Evolutionary conservation across 2,888 invertebrate genomes (phyloP).

Genomic region (Ryuthela nishihirai): DNA sequence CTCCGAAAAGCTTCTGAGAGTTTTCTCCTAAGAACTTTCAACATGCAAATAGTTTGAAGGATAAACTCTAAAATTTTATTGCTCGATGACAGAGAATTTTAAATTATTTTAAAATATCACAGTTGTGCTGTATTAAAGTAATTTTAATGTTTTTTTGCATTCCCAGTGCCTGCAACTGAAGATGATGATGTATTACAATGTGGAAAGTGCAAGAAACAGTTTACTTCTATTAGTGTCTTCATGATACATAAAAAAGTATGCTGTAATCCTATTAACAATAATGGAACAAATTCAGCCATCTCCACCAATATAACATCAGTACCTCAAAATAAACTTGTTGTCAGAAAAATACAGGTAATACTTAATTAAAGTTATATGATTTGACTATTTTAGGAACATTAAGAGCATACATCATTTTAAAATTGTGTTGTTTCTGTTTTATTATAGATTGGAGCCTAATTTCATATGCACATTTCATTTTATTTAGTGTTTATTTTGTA

Average conservation of each 20-base stretch:
- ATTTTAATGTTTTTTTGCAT: conserved; percentile 9
- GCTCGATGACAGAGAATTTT: too few relatives aligned
- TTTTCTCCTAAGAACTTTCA: too few relatives aligned
- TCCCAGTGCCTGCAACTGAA: conserved; percentile 49
- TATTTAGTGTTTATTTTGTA: too few relatives aligned
- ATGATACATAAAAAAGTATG: conserved; percentile 58
- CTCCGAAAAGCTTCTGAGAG: too few relatives aligned
- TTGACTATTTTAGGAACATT: too few relatives aligned
- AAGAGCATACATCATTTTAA: too few relatives aligned
- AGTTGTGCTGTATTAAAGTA: background rate
- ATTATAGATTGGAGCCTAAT: too few relatives aligned
- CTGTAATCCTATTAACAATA: conserved; percentile 2
- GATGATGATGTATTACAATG: conserved; percentile 68
- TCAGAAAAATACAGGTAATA: conserved; percentile 22
- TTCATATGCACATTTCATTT: too few relatives aligned
- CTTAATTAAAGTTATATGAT: background rate
- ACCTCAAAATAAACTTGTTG: conserved; percentile 19
- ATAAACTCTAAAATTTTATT: too few relatives aligned
- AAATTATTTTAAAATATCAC: background rate
- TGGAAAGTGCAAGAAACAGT: conserved; percentile 65
- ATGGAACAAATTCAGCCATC: conserved; percentile 5
- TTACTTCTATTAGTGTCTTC: conserved; percentile 59
- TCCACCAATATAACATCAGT: conserved; percentile 20
- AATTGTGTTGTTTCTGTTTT: too few relatives aligned
- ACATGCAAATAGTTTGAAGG: too few relatives aligned